Conservation (phyloP, 2,113 vertebrate genomes). For the Pycnonotus jocosus region DNA sequence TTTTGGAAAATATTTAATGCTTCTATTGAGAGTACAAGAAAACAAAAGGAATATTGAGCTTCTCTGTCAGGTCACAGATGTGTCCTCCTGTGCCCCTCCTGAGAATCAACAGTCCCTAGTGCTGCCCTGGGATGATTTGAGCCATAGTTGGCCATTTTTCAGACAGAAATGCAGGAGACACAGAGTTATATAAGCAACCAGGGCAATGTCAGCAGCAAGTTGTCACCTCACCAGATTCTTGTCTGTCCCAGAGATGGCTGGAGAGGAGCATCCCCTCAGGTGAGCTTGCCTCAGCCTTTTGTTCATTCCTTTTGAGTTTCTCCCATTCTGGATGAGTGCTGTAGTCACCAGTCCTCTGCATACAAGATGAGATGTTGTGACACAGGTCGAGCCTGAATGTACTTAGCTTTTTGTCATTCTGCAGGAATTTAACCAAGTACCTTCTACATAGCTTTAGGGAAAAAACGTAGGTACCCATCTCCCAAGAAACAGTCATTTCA, state of each 20-base stretch:
- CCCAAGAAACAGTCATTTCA: not conserved
- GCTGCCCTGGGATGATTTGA: not conserved
- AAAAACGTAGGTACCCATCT: not conserved
- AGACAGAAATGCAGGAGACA: not conserved
- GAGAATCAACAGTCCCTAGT: not conserved
- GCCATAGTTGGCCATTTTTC: not conserved
- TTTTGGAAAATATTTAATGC: not conserved
- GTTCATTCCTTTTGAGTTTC: not conserved
- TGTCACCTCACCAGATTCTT: not conserved
- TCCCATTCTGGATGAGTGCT: not conserved
- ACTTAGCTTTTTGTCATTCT: not conserved
- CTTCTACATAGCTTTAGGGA: not conserved
- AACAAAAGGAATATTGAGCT: not conserved
- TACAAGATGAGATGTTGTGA: not conserved
- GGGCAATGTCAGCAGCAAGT: not conserved
- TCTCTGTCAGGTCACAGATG: not conserved
- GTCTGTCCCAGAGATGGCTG: not conserved
- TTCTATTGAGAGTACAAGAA: not conserved
- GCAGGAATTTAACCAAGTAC: not conserved
- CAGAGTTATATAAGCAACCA: not conserved
- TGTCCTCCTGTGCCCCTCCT: not conserved
- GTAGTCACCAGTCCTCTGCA: not conserved
- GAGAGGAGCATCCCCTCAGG: not conserved
- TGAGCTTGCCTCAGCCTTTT: not conserved
- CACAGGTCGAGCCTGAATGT: not conserved